phyloP scores from a whole-genome alignment of 2,888 invertebrate genomes.

The Baccha elongata region DNA sequence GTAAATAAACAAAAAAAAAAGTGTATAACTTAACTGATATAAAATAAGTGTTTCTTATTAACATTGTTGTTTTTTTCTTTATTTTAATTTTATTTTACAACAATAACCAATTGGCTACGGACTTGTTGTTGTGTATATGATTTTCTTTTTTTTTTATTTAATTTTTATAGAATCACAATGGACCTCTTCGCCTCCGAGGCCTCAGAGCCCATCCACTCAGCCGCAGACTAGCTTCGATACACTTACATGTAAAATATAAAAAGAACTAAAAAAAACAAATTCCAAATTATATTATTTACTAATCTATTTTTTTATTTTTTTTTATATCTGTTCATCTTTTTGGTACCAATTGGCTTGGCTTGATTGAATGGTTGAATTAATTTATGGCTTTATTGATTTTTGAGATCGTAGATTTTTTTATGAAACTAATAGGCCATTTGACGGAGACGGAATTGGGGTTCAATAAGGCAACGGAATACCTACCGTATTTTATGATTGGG shows the following conservation, averaged over 20 bases:
- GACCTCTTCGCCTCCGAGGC: conserved; percentile 83
- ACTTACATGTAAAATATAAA: conserved; percentile 83
- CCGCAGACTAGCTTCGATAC: conserved; percentile 84
- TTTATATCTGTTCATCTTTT: conserved; percentile 25
- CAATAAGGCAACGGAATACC: too few relatives aligned
- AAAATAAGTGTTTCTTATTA: background rate
- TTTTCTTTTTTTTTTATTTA: conserved; percentile 78
- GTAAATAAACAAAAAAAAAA: too few relatives aligned
- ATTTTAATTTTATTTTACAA: conserved; percentile 53
- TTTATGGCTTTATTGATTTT: conserved; percentile 1
- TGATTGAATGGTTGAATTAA: conserved; percentile 52
- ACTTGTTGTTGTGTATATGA: conserved; percentile 66
- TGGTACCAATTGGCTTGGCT: conserved; percentile 69
- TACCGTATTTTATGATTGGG: too few relatives aligned
- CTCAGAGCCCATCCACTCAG: conserved; percentile 83
- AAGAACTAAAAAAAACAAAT: conserved; percentile 72
- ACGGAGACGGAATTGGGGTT: too few relatives aligned
- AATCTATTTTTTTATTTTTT: conserved; percentile 23
- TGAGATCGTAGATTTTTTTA: conserved; percentile 2
- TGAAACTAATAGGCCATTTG: too few relatives aligned
- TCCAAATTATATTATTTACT: conserved; percentile 65
- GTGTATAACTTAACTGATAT: too few relatives aligned
- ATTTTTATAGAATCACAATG: conserved; percentile 83
- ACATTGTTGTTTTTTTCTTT: conserved; percentile 38
- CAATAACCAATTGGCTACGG: conserved; percentile 71